These are phyloP conservation scores for Pollenia angustigena DNA, from an alignment of 2,888 invertebrate genomes.

Conservation along the genomic window DNA sequence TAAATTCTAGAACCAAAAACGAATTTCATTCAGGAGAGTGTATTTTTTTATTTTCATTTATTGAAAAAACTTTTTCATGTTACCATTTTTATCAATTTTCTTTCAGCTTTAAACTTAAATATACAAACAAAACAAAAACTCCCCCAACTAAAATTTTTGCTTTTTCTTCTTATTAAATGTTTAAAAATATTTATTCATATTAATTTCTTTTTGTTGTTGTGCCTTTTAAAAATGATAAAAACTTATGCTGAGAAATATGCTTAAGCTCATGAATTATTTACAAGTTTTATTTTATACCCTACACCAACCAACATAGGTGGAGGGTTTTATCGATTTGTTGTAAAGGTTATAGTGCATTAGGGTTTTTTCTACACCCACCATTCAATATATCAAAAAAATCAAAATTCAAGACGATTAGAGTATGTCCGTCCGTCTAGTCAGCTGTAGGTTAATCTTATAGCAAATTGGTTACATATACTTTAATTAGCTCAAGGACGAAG, in stretches of 20 bases:
- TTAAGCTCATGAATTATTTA: constrained; percentile 50
- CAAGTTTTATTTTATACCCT: constrained; percentile 15
- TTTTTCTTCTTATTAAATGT: constrained; percentile 8
- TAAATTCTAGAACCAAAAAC: background rate
- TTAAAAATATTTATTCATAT: constrained; percentile 33
- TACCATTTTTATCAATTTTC: background rate
- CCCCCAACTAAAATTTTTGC: background rate
- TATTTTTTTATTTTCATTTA: background rate
- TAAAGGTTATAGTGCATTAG: no score
- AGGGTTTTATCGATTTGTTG: no score
- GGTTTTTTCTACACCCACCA: no score
- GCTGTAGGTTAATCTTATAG: no score
- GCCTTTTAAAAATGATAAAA: background rate
- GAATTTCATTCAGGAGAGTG: background rate
- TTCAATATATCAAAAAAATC: no score
- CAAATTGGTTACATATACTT: no score
- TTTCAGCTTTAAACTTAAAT: background rate
- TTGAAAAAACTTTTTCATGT: background rate
- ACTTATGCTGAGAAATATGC: background rate
- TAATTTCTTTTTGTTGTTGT: constrained; percentile 16
- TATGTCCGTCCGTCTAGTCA: no score
- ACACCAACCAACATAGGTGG: no score
- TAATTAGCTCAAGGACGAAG: no score
- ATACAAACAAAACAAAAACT: background rate
- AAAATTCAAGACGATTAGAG: no score